phyloP scores from a whole-genome alignment of 2,888 invertebrate genomes.

The Ptycholaimellus sp. region DNA sequence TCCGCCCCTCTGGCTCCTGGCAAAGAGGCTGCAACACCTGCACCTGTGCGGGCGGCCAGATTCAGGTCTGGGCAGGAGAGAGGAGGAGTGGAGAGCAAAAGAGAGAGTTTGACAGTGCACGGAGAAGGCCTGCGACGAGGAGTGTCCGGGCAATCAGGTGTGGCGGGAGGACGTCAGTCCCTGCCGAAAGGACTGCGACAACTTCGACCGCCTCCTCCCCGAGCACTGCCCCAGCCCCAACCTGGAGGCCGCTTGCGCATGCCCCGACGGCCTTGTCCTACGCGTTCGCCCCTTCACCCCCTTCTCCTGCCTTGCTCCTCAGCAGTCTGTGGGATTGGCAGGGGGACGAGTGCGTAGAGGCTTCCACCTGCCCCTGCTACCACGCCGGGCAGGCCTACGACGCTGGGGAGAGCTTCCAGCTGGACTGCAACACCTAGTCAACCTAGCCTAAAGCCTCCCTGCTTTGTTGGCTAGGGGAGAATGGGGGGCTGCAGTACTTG shows the following conservation, averaged over 20 bases:
- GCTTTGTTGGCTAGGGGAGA: too few relatives aligned
- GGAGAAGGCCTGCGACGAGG: not conserved
- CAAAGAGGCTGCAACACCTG: constrained; percentile 6
- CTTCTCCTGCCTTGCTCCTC: too few relatives aligned
- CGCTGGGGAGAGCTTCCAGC: constrained; percentile 48
- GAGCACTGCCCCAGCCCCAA: not conserved
- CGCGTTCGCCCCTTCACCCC: too few relatives aligned
- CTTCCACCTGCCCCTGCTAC: constrained; percentile 57
- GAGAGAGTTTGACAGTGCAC: too few relatives aligned
- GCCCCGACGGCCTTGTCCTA: constrained; percentile 51
- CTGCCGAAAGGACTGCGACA: constrained; percentile 3
- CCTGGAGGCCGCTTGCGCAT: constrained; percentile 42
- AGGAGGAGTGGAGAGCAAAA: too few relatives aligned
- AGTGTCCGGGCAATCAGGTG: constrained; percentile 6
- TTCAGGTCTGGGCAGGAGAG: too few relatives aligned
- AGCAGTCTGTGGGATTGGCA: too few relatives aligned
- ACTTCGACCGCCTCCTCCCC: constrained; percentile 5
- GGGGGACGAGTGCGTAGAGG: constrained; percentile 39
- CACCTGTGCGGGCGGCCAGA: not conserved
- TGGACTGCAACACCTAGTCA: constrained; percentile 64
- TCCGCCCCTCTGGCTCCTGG: not conserved
- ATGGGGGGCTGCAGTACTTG: too few relatives aligned
- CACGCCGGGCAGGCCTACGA: constrained; percentile 58
- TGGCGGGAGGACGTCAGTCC: constrained; percentile 3
- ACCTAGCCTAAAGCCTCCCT: too few relatives aligned